Evolutionary conservation across 2,797 vertebrate species (phyloP).

Genomic region (Carapus acus): DNA sequence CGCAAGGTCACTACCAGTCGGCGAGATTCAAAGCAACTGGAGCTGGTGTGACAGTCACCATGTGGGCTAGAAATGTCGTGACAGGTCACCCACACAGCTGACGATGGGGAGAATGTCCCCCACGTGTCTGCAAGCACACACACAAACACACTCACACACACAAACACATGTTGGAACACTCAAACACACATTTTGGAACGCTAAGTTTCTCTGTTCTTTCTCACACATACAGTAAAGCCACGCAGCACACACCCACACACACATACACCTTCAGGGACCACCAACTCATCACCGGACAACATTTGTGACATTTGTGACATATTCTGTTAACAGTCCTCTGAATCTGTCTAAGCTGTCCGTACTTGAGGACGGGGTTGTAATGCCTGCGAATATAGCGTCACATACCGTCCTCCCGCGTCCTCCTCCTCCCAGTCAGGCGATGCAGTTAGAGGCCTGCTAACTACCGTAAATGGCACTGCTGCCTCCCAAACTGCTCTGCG

Average conservation of each 20-base stretch:
- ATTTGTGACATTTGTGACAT: conserved; percentile 52
- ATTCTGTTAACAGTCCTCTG: conserved; percentile 44
- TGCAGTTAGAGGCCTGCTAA: conserved; percentile 20
- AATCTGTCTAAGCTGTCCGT: conserved; percentile 41
- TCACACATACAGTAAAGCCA: too few relatives aligned
- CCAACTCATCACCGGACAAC: conserved; percentile 31
- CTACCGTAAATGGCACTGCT: conserved; percentile 56
- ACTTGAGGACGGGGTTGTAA: conserved; percentile 35
- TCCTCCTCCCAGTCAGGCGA: conserved; percentile 30
- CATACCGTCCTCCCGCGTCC: conserved; percentile 40
- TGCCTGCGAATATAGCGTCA: conserved; percentile 40
- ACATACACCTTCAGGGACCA: conserved; percentile 15
- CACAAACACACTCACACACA: conserved; percentile 3
- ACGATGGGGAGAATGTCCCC: conserved; percentile 42
- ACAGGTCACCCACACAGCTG: conserved; percentile 73
- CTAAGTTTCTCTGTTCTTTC: conserved; percentile 22
- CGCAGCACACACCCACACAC: background rate
- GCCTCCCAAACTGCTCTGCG: conserved; percentile 19
- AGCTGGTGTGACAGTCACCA: conserved; percentile 56
- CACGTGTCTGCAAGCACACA: conserved; percentile 16
- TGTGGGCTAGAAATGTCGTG: conserved; percentile 59
- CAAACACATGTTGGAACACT: background rate
- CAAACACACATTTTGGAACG: conserved; percentile 20
- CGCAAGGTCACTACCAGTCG: conserved; percentile 52
- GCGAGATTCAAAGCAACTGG: conserved; percentile 62